These are phyloP conservation scores for Malacoraja senta DNA, from an alignment of 2,797 vertebrate species.

Conservation along the genomic window DNA sequence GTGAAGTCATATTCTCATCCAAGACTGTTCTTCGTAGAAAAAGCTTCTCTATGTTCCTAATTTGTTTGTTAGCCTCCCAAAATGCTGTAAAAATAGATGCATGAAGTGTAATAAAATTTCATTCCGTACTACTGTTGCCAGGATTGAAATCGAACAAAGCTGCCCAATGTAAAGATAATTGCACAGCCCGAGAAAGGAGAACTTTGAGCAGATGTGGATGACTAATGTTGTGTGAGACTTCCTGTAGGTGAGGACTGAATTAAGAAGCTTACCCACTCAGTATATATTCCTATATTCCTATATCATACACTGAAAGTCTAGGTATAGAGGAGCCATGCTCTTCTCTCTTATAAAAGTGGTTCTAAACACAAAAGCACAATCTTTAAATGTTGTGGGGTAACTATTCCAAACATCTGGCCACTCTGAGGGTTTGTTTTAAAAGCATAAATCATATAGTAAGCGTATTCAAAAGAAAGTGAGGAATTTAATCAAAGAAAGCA, in stretches of 20 bases:
- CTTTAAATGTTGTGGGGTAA: background rate
- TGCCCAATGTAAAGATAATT: slow-evolving; percentile 3
- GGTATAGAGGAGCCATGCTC: background rate
- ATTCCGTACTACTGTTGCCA: slow-evolving; percentile 4
- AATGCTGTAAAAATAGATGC: background rate
- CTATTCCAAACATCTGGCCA: background rate
- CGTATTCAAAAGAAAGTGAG: background rate
- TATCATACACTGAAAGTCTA: background rate
- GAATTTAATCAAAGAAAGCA: background rate
- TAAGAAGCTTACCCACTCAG: slow-evolving; percentile 2
- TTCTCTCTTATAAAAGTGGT: background rate
- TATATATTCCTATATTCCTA: slow-evolving; percentile 22
- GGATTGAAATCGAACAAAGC: slow-evolving; percentile 34
- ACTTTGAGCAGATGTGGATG: slow-evolving; percentile 36
- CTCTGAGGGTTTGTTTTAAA: background rate
- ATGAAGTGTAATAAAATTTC: slow-evolving; percentile 6
- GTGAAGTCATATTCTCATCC: background rate
- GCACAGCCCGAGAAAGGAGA: background rate
- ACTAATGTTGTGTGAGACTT: slow-evolving; percentile 36
- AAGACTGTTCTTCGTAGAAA: background rate
- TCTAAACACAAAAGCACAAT: background rate
- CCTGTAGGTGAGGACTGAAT: slow-evolving; percentile 29
- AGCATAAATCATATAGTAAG: background rate
- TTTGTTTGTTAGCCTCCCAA: slow-evolving; percentile 28
- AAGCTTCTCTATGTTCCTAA: slow-evolving; percentile 19